Evolutionary conservation across 1,140 invertebrate species (phyloP), one percentile per base, ranked within the genome.

Genomic region (Trialeurodes vaporariorum): DNA sequence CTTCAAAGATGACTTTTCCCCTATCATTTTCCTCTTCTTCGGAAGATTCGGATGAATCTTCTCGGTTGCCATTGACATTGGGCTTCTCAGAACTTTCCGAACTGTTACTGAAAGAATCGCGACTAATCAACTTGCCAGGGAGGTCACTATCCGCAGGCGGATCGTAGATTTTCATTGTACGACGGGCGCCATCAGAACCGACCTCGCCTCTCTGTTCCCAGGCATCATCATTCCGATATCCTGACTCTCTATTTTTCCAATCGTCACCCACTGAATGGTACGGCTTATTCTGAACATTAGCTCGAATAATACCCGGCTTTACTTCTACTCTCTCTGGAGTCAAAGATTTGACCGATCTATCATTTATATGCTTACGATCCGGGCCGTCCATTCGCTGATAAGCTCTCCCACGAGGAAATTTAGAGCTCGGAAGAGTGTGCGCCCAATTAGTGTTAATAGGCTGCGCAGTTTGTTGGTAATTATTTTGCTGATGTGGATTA

Each of bases 31-130:
- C 82, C 77, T 24, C 82, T 82, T 73, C 82, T 76, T 24, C 82
- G 82, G 70, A 81, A 76, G 62, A 75, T 73, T 72, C 80, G 73
- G 27, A 74, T 72, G 22, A 83, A 82, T 59, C 82, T 71, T 0
- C 82, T 83, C 65, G 83, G 79, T 11, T 79, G 81, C 76, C 79
- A 81, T 49, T 49, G 34, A 49, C 34, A 49, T 9, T 49, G 34
- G 34, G 34, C 17, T 49, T 49, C 17, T 49, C 34, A 49, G 34
- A 49, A 49, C 17, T 5, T 5, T 49, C 34, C 17, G 34, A 49
- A n/a, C n/a, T n/a, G n/a, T n/a, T n/a, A 17, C 34, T 49, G 34
- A 49, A 49, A 49, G 34, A 49, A 49, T 49, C 34, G 34, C 34
- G 34, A 49, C 34, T 49, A 49, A 49, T 17, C n/a, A n/a, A n/a